Evolutionary conservation across 1,140 invertebrate species (phyloP), one percentile per base, ranked within the genome.

Genomic region (Pachyrhynchus sulphureomaculatus): DNA sequence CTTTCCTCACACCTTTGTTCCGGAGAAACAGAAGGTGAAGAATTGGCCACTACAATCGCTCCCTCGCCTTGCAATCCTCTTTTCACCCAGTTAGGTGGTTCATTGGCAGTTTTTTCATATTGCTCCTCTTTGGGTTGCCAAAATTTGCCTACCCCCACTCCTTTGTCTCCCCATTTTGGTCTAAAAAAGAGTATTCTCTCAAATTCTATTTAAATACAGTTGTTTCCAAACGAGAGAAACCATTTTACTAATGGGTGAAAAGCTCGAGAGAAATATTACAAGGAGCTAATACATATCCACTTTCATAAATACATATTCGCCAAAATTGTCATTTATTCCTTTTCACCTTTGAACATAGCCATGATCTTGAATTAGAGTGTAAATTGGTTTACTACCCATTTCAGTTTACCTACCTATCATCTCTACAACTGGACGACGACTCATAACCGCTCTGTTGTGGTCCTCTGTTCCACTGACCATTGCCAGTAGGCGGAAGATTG

Each of bases 91-190:
- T 84, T 84, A 3, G 83, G 83, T 2, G 80, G 76, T 68, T 69
- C 76, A 68, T 65, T 77, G 0, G 24, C 21, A 34, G 56, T 61
- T 63, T 65, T 76, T 2, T 62, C 49, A 33, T 62, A 63, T 6
- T 29, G 45, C 32, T 69, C 77, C 0, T 76, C 76, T 32, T 82
- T 82, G 5, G 84, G 82, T 65, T 84, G 84, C 87, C 88, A 89
- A 24, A 88, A 79, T 33, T 85, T 78, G 12, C 82, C 83, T 6
- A 83, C 82, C 18, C 82, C 82, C 15, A 85, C 80, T 1, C 83
- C 83, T 49, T 82, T 78, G 67, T 86, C 85, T 0, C 85, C 86
- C 87, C 87, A 89, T 60, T 83, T 79, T 2, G 82, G 81, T 48
- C 87, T 78, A 24, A 42, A 52, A 51, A 34, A 8, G 10, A 34